Percentiles rank a stretch among this genome's conserved stretches.
Evolutionary conservation across 1,140 invertebrate species (phyloP).

Genomic region (Anoplolepis gracilipes): DNA sequence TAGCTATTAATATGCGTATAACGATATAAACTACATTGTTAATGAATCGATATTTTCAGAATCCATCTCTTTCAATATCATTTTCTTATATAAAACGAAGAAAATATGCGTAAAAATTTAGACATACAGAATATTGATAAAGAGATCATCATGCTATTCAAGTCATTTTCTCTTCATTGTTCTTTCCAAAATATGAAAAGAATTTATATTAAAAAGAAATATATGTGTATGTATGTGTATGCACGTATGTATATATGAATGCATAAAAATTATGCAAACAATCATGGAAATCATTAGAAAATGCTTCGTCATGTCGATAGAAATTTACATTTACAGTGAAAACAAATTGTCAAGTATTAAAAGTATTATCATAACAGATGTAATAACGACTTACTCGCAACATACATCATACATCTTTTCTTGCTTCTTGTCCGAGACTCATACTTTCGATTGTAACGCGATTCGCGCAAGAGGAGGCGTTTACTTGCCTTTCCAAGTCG

Average conservation of each 20-base stretch:
- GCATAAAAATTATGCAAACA: background rate
- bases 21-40: background rate
- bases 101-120: background rate
- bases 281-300: background rate
- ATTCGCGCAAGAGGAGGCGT: slow-evolving; percentile 62
- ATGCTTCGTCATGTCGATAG: background rate
- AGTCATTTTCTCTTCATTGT: background rate
- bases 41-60: background rate
- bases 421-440: background rate
- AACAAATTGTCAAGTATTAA: background rate
- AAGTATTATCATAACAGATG: background rate
- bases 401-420: background rate
- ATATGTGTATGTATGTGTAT: no score
- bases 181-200: background rate
- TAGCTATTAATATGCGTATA: background rate
- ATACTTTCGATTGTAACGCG: slow-evolving; percentile 58
- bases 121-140: background rate
- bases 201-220: slow-evolving; percentile 8
- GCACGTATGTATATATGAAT: no score
- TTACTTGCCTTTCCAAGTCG: slow-evolving; percentile 75
- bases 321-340: background rate
- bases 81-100: background rate
- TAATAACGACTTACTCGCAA: background rate
- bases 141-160: background rate
- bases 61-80: background rate